A percentile compares a stretch with the other conserved stretches of the same genome.
phyloP scores from a whole-genome alignment of 2,113 vertebrate species.

The Ictalurus punctatus region DNA sequence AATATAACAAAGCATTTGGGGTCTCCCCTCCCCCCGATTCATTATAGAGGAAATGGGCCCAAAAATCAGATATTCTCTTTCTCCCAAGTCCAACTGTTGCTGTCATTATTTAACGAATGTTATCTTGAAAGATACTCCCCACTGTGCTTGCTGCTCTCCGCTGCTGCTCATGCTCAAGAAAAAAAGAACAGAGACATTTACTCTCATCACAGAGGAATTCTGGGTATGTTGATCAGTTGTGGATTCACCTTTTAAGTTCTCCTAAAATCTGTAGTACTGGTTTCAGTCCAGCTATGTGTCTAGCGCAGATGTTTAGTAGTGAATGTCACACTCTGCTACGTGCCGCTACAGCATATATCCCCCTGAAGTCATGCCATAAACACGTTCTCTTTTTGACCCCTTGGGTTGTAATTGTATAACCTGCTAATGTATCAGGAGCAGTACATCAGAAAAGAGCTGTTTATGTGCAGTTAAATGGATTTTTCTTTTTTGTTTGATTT shows the following conservation, averaged over 20 bases:
- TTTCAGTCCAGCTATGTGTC: neutral
- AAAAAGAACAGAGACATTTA: neutral
- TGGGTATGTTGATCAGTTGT: neutral
- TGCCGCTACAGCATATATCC: slow-evolving; percentile 29
- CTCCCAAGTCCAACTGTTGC: too few relatives aligned
- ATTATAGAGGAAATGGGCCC: too few relatives aligned
- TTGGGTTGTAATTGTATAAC: slow-evolving; percentile 31
- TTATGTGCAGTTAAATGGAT: neutral
- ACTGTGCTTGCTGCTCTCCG: too few relatives aligned
- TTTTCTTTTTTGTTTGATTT: neutral
- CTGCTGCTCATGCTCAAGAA: too few relatives aligned
- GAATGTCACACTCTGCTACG: slow-evolving; percentile 33
- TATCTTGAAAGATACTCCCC: too few relatives aligned
- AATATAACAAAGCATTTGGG: too few relatives aligned
- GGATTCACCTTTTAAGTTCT: neutral
- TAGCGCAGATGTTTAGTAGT: neutral
- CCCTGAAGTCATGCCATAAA: slow-evolving; percentile 31
- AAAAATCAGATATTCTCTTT: too few relatives aligned
- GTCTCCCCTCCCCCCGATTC: too few relatives aligned
- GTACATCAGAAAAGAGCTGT: neutral
- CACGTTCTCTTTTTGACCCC: slow-evolving; percentile 37
- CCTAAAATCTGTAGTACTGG: neutral
- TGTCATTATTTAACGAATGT: too few relatives aligned
- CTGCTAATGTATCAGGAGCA: slow-evolving; percentile 22
- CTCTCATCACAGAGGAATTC: neutral